These are phyloP conservation scores for Nephrotoma guestfalica DNA, from an alignment of 2,888 invertebrate species.

Conservation along the genomic window DNA sequence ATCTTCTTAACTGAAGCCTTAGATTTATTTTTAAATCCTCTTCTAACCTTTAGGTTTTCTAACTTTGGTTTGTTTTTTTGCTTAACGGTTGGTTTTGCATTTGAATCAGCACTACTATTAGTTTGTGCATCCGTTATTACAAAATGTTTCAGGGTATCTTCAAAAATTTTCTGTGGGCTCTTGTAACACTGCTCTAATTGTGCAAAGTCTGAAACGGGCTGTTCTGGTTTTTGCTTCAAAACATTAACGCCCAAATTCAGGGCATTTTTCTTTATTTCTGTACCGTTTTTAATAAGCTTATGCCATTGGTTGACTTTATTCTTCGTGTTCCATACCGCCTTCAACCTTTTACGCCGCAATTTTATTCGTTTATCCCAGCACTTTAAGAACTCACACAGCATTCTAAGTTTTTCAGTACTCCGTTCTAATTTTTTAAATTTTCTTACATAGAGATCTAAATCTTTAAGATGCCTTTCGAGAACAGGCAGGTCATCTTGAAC, in stretches of 20 bases:
- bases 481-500: not conserved
- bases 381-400: not conserved
- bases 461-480: not conserved
- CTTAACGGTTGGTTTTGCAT: not conserved
- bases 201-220: not conserved
- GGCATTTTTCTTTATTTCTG: not conserved
- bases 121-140: not conserved
- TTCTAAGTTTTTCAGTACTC: not conserved
- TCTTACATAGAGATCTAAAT: not conserved
- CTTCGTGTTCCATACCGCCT: not conserved
- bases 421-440: not conserved
- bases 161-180: not conserved
- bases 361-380: not conserved
- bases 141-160: not conserved
- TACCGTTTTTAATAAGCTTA: not conserved
- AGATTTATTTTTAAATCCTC: not conserved
- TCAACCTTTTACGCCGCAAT: not conserved
- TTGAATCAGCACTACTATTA: not conserved
- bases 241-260: not conserved
- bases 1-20: not conserved
- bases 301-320: not conserved
- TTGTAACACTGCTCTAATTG: not conserved
- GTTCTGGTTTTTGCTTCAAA: not conserved
- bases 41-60: not conserved
- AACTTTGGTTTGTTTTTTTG: not conserved